Base-by-base conservation (phyloP, 1,140 invertebrate species). In the Samia ricini region DNA sequence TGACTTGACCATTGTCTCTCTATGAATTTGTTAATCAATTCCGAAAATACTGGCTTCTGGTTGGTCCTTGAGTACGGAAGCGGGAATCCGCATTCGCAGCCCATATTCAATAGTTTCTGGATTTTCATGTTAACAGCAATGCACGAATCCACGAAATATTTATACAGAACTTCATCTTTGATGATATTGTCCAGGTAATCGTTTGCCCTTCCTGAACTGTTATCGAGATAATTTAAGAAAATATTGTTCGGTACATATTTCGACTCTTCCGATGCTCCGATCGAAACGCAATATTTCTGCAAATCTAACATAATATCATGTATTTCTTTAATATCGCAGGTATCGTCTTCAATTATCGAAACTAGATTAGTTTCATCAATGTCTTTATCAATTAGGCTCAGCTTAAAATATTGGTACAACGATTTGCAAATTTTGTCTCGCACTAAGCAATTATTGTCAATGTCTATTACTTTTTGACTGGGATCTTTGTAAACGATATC, bases 101-200 rank as follows among this genome's bases (percentile, higher is more conserved):
- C 88, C 15, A 85, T 71, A 70, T 81, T 81, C 24, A 69, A 69
- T 5, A 85, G 60, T 62, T 82, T 88, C 54, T 87, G 79, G 15
- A 69, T 79, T 56, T 83, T 89, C 22, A 83, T 66, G 77, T 91
- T 91, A 5, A 91, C 83, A 48, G 79, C 76, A 77, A 91, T 89
- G 65, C 88, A 91, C 0, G 85, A 89, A 56, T 90, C 84, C 4
- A 91, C 87, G 56, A 91, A 91, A 75, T 91, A 91, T 76, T 90
- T 87, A 61, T 90, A 91, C 57, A 91, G 62, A 0, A 64, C 64
- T 63, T 87, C 85, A 63, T 90, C 73, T 8, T 83, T 76, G 67
- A 91, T 85, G 24, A 91, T 81, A 21, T 29, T 51, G 60, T 88
- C 77, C 29, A 91, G 71, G 23, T 80, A 71, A 18, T 77, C 73